phyloP scores from a whole-genome alignment of 2,888 invertebrate genomes.

The Xanthorhoe spadicearia region DNA sequence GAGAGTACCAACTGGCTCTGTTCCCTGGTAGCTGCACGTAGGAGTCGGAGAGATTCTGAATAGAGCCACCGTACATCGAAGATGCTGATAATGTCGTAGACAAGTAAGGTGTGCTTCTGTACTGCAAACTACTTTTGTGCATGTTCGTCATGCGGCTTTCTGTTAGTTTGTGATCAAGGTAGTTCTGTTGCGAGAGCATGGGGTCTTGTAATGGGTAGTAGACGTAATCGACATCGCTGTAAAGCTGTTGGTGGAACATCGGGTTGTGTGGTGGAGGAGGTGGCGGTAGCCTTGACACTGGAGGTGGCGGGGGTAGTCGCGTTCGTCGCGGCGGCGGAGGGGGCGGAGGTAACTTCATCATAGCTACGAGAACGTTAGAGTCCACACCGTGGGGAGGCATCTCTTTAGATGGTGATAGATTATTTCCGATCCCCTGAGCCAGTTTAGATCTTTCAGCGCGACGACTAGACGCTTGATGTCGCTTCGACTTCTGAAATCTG shows the following conservation, averaged over 20 bases:
- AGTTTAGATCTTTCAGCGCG: conserved; percentile 86
- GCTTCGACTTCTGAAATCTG: conserved; percentile 79
- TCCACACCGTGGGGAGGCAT: conserved; percentile 68
- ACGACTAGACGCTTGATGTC: conserved; percentile 83
- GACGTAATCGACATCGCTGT: conserved; percentile 96
- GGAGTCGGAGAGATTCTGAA: conserved; percentile 91
- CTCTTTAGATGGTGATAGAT: conserved; percentile 79
- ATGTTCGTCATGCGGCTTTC: conserved; percentile 87
- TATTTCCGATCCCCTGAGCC: conserved; percentile 76
- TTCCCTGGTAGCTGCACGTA: conserved; percentile 88
- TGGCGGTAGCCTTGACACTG: conserved; percentile 86
- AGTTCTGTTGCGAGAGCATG: conserved; percentile 95
- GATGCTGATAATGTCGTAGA: conserved; percentile 87
- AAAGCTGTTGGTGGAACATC: conserved; percentile 94
- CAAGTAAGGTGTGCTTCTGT: conserved; percentile 92
- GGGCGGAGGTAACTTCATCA: conserved; percentile 86
- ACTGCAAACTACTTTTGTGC: conserved; percentile 90
- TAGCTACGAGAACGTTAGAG: conserved; percentile 84
- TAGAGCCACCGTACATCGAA: conserved; percentile 91
- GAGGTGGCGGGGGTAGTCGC: conserved; percentile 89
- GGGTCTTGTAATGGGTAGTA: conserved; percentile 96
- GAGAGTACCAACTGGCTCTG: conserved; percentile 87
- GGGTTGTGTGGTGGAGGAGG: conserved; percentile 92
- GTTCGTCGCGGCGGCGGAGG: conserved; percentile 83
- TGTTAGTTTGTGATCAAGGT: conserved; percentile 94